A percentile compares a stretch with the other conserved stretches of the same genome.
These are phyloP conservation scores for Lytechinus variegatus DNA, from an alignment of 35 echinoderm and acorn worm genomes.

Conservation along the genomic window DNA sequence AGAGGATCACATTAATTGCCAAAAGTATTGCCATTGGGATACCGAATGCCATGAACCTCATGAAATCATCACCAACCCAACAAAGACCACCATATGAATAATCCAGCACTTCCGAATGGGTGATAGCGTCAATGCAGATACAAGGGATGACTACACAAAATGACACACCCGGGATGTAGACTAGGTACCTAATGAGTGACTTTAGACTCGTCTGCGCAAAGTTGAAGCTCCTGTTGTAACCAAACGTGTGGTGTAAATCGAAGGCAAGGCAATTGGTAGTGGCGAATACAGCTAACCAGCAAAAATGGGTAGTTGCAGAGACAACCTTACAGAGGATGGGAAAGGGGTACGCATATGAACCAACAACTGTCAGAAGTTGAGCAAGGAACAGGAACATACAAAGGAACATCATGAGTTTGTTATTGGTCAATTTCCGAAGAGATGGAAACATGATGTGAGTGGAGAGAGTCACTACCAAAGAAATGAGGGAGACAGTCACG, in stretches of 20 bases:
- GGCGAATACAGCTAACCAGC: constrained; percentile 63
- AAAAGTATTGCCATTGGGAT: constrained; percentile 58
- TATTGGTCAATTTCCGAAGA: constrained; percentile 46
- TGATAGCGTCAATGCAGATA: constrained; percentile 23
- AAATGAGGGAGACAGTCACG: constrained; percentile 39
- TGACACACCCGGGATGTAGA: constrained; percentile 31
- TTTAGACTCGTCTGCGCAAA: constrained; percentile 28
- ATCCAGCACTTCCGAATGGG: not conserved
- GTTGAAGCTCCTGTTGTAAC: not conserved
- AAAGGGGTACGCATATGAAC: constrained; percentile 16
- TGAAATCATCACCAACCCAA: constrained; percentile 45
- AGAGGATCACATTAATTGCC: constrained; percentile 57
- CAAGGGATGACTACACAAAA: constrained; percentile 32
- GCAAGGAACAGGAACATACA: constrained; percentile 57
- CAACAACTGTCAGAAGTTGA: constrained; percentile 40
- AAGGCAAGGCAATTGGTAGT: constrained; percentile 48
- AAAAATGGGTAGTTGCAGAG: constrained; percentile 57
- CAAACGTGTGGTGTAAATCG: constrained; percentile 60
- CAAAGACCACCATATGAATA: constrained; percentile 39
- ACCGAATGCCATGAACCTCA: constrained; percentile 64
- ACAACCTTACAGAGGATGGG: constrained; percentile 42
- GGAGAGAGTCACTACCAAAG: constrained; percentile 15
- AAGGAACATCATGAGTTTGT: constrained; percentile 59
- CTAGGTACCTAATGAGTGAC: not conserved
- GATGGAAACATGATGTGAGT: constrained; percentile 62